Evolutionary conservation across 1,140 invertebrate genomes (phyloP), one percentile per base, ranked within the genome.

Genomic region (Diprion similis): DNA sequence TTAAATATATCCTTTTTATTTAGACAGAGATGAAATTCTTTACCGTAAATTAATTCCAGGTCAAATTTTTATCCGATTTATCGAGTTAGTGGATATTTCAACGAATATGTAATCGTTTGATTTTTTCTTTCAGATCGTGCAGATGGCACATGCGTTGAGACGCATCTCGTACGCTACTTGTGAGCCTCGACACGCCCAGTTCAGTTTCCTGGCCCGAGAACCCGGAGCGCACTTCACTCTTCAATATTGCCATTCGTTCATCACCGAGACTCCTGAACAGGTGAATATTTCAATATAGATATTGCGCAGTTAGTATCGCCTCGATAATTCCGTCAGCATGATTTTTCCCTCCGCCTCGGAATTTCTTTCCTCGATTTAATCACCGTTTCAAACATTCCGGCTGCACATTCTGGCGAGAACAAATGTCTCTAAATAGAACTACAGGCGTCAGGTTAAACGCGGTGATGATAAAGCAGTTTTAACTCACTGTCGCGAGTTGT

Each of bases 111-210:
- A 37, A 37, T 37, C 2, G 24, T 3, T 37, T 37, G 2, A 37
- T 73, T 78, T 71, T 78, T 82, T 86, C 74, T 92, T 90, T 10
- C 91, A 95, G 94, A 92, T 91, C 85, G 93, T 95, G 85, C 93
- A 93, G 87, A 96, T 96, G 95, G 93, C 93, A 76, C 95, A 96
- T 89, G 94, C 94, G 81, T 88, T 96, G 80, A 92, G 94, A 78
- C 91, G 95, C 83, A 95, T 96, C 81, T 95, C 94, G 76, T 96
- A 95, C 88, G 95, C 95, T 77, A 95, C 94, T 75, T 95, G 95
- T 93, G 94, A 96, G 86, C 92, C 94, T 10, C 90, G 93, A 71
- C 90, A 92, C 83, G 90, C 92, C 77, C 93, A 95, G 85, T 96
- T 96, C 89, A 94, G 94, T 81, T 95, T 96, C 85, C 90, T 96